Evolutionary conservation across 53 echinoderm and acorn worm genomes (phyloP), one percentile per base, ranked within the genome.

Genomic region (Mesocentrotus franciscanus): DNA sequence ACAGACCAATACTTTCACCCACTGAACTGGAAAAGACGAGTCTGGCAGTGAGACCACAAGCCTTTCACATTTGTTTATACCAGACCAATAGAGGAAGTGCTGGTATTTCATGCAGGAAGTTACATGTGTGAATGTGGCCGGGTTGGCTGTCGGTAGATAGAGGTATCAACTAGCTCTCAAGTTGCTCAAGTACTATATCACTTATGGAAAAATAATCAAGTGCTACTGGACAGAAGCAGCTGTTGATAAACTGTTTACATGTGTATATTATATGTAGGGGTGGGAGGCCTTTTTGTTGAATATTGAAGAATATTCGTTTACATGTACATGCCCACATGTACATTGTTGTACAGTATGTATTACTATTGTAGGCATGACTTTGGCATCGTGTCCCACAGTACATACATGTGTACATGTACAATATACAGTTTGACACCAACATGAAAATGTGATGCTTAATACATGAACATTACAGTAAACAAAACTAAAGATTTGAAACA

Each of bases 71-170:
- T 2, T 32, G 33, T 32, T 33, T 76, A 76, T 76, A 76, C 7
- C 56, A 85, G 27, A 85, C 56, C 58, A 57, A 85, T 85, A 57
- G 9, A 85, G 87, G 87, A 85, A 85, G 87, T 85, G 58, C 57
- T 85, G 87, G 87, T 85, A 85, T 85, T 85, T 58, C 58, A 85
- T 39, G 22, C 14, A 85, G 87, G 87, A 85, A 85, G 58, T 27
- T 74, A 74, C 83, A 83, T 9, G 39, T 85, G 87, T 22, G 58
- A 26, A 85, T 18, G 4, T 57, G 58, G 87, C 0, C 34, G 12
- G 4, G 2, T 6, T 42, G 79, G 87, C 56, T 83, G 16, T 57
- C 87, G n/a, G 58, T 14, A 85, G 74, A 56, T 57, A 58, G 26
- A 4, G 11, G 26, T n/a, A n/a, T 56, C 8, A 83, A 39, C 18